Conservation (phyloP, 2,113 vertebrate species). For the Sander vitreus region DNA sequence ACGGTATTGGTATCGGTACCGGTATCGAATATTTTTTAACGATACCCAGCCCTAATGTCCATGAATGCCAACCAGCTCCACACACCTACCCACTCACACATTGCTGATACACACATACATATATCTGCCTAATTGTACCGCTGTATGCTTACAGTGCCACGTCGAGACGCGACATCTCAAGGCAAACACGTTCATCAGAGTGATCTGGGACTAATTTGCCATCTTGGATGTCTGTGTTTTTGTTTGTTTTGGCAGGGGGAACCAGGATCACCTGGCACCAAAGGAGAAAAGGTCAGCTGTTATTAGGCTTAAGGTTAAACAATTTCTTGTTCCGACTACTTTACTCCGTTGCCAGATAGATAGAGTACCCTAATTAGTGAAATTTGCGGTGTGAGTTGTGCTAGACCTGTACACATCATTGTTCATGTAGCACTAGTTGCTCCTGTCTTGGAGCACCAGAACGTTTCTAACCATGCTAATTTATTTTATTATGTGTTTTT, state of each 20-base stretch:
- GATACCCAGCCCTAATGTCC: not conserved
- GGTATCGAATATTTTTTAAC: no score
- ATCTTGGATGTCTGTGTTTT: slow-evolving; percentile 34
- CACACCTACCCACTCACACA: not conserved
- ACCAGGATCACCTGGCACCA: slow-evolving; percentile 75
- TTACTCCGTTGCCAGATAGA: not conserved
- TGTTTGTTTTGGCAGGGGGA: slow-evolving; percentile 78
- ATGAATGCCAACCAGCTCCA: not conserved
- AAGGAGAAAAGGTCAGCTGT: slow-evolving; percentile 84
- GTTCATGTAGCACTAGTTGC: not conserved
- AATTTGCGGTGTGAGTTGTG: not conserved
- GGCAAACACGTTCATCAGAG: slow-evolving; percentile 3
- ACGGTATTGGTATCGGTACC: no score
- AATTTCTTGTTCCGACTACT: not conserved
- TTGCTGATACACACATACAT: not conserved
- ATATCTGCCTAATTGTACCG: slow-evolving; percentile 40
- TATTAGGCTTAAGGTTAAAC: slow-evolving; percentile 19
- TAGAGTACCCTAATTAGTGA: not conserved
- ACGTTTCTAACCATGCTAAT: not conserved
- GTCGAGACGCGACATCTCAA: slow-evolving; percentile 9
- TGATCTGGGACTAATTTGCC: slow-evolving; percentile 25
- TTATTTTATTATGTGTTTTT: not conserved
- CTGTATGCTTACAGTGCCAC: not conserved
- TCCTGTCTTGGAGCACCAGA: not conserved
- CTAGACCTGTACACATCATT: not conserved